phyloP scores from a whole-genome alignment of 92 coral and sea anemone genomes.

The Muricea muricata region DNA sequence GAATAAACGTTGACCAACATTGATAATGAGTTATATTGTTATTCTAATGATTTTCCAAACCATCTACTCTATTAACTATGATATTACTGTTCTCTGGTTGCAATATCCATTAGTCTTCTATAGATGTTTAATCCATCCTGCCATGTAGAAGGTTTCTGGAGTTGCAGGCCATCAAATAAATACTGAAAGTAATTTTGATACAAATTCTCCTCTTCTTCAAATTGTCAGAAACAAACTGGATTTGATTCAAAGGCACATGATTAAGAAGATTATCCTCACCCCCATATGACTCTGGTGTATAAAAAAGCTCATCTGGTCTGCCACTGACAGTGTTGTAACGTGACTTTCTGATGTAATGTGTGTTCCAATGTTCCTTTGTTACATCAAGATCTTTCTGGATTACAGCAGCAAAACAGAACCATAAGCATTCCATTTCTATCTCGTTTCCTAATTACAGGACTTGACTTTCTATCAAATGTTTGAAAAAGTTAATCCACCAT shows the following conservation, averaged over 20 bases:
- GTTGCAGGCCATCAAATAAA: constrained; percentile 52
- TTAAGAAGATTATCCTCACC: constrained; percentile 59
- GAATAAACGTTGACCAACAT: no score
- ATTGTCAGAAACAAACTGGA: constrained; percentile 69
- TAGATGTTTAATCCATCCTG: constrained; percentile 59
- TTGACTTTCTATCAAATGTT: not conserved
- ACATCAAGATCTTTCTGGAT: not conserved
- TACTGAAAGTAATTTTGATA: constrained; percentile 68
- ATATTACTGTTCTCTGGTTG: constrained; percentile 6
- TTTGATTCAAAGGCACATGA: constrained; percentile 43
- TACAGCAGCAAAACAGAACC: not conserved
- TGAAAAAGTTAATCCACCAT: not conserved
- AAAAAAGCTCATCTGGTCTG: not conserved
- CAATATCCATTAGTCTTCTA: constrained; percentile 57
- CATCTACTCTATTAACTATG: no score
- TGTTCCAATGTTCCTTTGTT: not conserved
- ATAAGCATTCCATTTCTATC: not conserved
- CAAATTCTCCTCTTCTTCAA: constrained; percentile 59
- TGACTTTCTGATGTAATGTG: not conserved
- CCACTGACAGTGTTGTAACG: not conserved
- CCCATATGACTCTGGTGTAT: not conserved
- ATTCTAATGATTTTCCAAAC: no score
- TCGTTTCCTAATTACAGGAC: not conserved
- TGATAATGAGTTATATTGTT: no score
- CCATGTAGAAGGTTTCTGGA: constrained; percentile 57